phyloP scores from a whole-genome alignment of 2,113 vertebrate species.

The Poicephalus gulielmi region DNA sequence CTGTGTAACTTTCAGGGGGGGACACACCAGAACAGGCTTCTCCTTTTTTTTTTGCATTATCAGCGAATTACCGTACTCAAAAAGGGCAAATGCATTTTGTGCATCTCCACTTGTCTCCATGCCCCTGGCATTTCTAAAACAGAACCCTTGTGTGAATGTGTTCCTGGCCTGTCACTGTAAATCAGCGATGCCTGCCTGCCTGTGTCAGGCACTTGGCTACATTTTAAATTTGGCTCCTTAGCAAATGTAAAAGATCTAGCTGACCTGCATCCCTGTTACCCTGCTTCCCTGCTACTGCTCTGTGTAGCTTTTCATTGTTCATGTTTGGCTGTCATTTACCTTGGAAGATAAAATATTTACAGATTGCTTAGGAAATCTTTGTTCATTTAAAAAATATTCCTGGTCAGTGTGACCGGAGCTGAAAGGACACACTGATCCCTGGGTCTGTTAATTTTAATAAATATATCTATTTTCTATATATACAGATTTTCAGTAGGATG shows the following conservation, averaged over 20 bases:
- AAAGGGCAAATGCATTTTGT: not conserved
- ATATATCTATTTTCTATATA: not conserved
- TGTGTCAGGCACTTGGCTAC: not conserved
- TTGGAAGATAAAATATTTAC: conserved; percentile 67
- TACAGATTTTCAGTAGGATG: not conserved
- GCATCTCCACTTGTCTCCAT: not conserved
- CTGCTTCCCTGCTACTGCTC: not conserved
- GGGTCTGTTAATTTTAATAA: not conserved
- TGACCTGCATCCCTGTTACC: not conserved
- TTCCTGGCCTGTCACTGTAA: not conserved
- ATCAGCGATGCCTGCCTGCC: not conserved
- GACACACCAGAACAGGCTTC: not conserved
- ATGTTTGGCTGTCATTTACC: conserved; percentile 14
- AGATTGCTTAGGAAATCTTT: conserved; percentile 49
- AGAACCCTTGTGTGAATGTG: not conserved
- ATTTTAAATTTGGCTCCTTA: not conserved
- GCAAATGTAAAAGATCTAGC: not conserved
- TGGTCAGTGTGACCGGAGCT: conserved; percentile 57
- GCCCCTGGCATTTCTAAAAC: not conserved
- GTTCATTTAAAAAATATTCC: conserved; percentile 27
- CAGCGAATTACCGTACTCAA: rapidly evolving
- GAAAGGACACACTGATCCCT: not conserved
- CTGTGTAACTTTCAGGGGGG: rapidly evolving
- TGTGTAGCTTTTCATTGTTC: not conserved
- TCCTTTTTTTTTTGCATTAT: not conserved